These are phyloP conservation scores for Eufriesea mexicana DNA, from an alignment of 1,140 invertebrate species.

Conservation along the genomic window DNA sequence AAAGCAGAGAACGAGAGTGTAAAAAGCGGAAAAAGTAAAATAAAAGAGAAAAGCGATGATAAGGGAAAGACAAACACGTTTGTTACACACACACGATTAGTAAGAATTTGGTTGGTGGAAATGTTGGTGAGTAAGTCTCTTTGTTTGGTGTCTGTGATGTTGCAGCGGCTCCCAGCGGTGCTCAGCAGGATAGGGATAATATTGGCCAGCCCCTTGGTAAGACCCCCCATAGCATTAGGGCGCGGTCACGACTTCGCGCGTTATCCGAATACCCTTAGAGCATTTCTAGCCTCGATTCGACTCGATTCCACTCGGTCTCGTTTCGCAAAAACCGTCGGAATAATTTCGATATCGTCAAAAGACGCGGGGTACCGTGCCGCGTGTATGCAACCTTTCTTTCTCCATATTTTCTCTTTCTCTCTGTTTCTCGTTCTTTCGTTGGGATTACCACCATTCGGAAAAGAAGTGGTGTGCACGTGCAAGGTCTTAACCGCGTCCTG, in stretches of 20 bases:
- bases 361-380: neutral
- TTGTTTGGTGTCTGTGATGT: slow-evolving; percentile 85
- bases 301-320: neutral
- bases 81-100: slow-evolving; percentile 63
- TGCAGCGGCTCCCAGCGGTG: slow-evolving; percentile 94
- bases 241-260: slow-evolving; percentile 70
- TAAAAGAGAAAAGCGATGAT: slow-evolving; percentile 6
- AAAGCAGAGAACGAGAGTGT: neutral
- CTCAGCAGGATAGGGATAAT: slow-evolving; percentile 96
- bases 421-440: neutral
- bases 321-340: neutral
- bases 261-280: slow-evolving; percentile 20
- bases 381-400: neutral
- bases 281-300: neutral
- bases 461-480: slow-evolving; percentile 41
- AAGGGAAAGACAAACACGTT: slow-evolving; percentile 32
- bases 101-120: slow-evolving; percentile 80
- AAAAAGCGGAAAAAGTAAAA: neutral
- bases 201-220: slow-evolving; percentile 96
- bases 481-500: slow-evolving; percentile 66
- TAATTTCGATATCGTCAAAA: neutral
- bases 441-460: neutral
- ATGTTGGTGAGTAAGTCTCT: slow-evolving; percentile 82
- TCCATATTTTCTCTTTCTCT: slow-evolving; percentile 15
- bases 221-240: slow-evolving; percentile 83